phyloP scores from a whole-genome alignment of 2,113 vertebrate genomes.

The Zapus hudsonius region DNA sequence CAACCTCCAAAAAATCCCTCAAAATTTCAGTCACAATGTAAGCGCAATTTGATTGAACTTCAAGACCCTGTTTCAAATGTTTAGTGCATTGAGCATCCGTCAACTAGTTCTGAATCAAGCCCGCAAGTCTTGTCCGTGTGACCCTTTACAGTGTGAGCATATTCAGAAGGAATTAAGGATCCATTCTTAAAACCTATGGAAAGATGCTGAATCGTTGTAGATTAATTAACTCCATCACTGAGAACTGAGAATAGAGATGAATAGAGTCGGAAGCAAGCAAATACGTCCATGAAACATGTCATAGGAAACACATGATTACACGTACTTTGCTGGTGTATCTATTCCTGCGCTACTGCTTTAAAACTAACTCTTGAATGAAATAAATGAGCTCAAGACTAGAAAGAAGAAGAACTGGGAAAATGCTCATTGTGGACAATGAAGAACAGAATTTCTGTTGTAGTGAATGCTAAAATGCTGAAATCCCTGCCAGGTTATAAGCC shows the following conservation, averaged over 20 bases:
- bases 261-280: neutral
- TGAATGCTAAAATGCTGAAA: conserved; percentile 35
- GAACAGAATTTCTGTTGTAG: neutral
- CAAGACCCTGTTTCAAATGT: neutral
- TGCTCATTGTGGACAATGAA: neutral
- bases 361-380: neutral
- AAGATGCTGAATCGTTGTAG: too few relatives aligned
- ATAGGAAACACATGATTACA: neutral
- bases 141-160: neutral
- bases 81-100: too few relatives aligned
- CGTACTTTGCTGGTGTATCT: neutral
- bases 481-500: neutral
- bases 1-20: neutral
- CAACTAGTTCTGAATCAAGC: neutral
- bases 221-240: too few relatives aligned
- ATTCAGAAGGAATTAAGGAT: neutral
- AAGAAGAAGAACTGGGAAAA: neutral
- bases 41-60: neutral
- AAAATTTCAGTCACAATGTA: neutral
- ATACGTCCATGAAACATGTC: neutral
- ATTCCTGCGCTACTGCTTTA: neutral
- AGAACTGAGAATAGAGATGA: neutral
- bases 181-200: neutral
- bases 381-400: neutral
- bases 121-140: neutral